phyloP scores from a whole-genome alignment of 2,888 invertebrate genomes.

The Agriotes lineatus region DNA sequence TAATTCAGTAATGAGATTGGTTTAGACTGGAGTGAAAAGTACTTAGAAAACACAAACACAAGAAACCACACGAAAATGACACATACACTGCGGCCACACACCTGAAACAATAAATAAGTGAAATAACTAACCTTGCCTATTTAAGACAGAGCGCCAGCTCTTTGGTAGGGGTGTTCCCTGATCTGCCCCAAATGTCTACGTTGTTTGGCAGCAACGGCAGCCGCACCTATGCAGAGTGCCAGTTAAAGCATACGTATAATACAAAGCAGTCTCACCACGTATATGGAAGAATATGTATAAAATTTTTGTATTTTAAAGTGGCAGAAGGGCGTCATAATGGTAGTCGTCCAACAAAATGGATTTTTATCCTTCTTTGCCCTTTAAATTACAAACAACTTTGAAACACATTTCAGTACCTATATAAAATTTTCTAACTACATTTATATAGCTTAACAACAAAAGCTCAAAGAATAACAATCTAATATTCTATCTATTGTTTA shows the following conservation, averaged over 20 bases:
- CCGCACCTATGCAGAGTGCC: conserved; percentile 77
- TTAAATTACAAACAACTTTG: conserved; percentile 32
- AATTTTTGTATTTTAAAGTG: conserved; percentile 27
- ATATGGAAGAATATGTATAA: conserved; percentile 41
- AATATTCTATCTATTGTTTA: conserved; percentile 8
- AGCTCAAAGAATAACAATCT: conserved; percentile 25
- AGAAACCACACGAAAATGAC: conserved; percentile 41
- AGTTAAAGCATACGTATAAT: conserved; percentile 52
- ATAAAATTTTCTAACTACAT: conserved; percentile 25
- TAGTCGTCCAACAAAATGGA: not conserved
- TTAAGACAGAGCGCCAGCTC: conserved; percentile 87
- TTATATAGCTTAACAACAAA: conserved; percentile 33
- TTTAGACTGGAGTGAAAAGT: conserved; percentile 24
- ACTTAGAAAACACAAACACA: conserved; percentile 45
- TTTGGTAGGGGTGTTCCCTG: conserved; percentile 98
- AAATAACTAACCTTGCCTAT: conserved; percentile 62
- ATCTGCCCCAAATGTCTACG: conserved; percentile 87
- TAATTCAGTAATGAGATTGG: not conserved
- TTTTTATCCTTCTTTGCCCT: not conserved
- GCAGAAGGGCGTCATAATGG: not conserved
- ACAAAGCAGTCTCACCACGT: conserved; percentile 46
- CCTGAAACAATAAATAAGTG: conserved; percentile 49
- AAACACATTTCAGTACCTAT: conserved; percentile 28
- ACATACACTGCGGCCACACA: conserved; percentile 48
- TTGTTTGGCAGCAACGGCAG: conserved; percentile 83